Conservation (phyloP, 1,140 invertebrate genomes). For the Drosophila persimilis region DNA sequence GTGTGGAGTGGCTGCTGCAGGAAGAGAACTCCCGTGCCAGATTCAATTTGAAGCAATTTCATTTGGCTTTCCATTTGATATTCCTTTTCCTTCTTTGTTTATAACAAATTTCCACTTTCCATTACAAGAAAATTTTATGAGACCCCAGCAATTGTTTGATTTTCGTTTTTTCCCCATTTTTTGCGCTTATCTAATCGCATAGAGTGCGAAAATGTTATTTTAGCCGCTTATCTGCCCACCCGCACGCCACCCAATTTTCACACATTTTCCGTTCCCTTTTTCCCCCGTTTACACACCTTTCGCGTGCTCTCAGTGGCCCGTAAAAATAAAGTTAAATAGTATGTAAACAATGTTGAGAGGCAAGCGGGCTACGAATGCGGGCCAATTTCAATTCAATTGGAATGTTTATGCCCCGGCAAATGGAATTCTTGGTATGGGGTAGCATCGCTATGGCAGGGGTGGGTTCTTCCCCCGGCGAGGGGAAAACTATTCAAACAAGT, state of each 20-base stretch:
- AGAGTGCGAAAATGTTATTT: constrained; percentile 41
- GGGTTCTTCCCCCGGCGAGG: no score
- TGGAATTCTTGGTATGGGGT: not conserved
- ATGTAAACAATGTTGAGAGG: constrained; percentile 59
- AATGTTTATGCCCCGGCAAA: constrained; percentile 38
- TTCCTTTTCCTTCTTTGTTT: constrained; percentile 4
- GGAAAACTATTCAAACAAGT: constrained; percentile 8
- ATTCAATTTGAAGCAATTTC: not conserved
- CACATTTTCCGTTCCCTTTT: constrained; percentile 38
- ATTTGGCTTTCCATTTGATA: not conserved
- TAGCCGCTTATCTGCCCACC: constrained; percentile 55
- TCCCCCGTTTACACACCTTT: constrained; percentile 5
- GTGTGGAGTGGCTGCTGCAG: not conserved
- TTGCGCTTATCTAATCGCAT: constrained; percentile 64
- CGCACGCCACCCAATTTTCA: constrained; percentile 51
- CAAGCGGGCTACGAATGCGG: constrained; percentile 64
- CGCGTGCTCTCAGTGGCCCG: not conserved
- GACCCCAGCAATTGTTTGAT: constrained; percentile 53
- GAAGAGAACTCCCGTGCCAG: not conserved
- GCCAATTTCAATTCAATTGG: constrained; percentile 71
- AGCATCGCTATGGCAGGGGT: constrained; percentile 11
- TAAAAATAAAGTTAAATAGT: constrained; percentile 76
- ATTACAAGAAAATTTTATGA: constrained; percentile 26
- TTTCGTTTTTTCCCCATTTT: constrained; percentile 27
- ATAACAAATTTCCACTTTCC: constrained; percentile 2